Evolutionary conservation across 2,113 vertebrate genomes (phyloP), one percentile per base, ranked within the genome.

Genomic region (Elephantulus edwardii): DNA sequence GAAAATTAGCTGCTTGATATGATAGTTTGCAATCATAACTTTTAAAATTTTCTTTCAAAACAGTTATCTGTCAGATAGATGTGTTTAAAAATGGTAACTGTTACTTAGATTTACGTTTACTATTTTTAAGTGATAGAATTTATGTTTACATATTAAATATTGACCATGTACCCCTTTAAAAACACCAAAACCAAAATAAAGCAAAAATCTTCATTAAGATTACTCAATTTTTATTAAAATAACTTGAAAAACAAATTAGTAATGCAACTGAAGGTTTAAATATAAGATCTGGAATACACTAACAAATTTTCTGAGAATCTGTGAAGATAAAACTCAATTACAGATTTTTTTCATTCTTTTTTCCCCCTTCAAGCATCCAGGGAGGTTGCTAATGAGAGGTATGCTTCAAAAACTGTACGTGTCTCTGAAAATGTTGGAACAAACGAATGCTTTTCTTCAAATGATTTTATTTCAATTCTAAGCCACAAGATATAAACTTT

Each of bases 401-500:
- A 85, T 66, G 92, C 60, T 76, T 95, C 90, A 74, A 76, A 93
- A 93, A 90, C 87, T 72, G 48, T 78, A 93, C 82, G 44, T 77
- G 81, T 92, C 93, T 96, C 78, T 78, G 91, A 93, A 95, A 93
- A 92, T 88, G 54, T 83, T 96, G 92, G 94, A 95, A 92, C 81
- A 60, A 88, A 91, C 66, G 68, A 96, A 88, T 93, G 88, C 85
- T 92, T 91, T 95, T 89, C 92, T 92, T 94, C 83, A 94, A 95
- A 83, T 70, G 76, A 94, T 95, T 95, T 96, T 91, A 91, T 95
- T 96, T 96, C 93, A 91, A 44, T 91, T 88, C 86, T 95, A 95
- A 93, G 90, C 93, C 95, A 95, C 94, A 94, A 96, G 95, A 87
- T 96, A 91, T 90, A 95, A 95, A 94, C 96, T 95, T 96, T 96